A percentile compares a stretch with the other conserved stretches of the same genome.
Evolutionary conservation across 2,113 vertebrate genomes (phyloP).

Genomic region (Recurvirostra avosetta): DNA sequence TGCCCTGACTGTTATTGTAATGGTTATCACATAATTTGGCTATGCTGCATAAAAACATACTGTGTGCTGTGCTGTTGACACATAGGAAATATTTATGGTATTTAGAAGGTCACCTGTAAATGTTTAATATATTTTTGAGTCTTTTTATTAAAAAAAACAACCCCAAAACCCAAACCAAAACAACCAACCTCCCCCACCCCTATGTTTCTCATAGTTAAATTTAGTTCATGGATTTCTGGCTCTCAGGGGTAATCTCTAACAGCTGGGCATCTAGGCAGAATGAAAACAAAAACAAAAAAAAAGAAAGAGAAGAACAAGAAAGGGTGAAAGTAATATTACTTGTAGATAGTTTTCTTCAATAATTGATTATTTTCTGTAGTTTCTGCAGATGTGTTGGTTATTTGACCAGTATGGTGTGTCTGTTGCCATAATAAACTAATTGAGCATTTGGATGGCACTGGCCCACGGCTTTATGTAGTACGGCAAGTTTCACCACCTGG

Average conservation of each 20-base stretch:
- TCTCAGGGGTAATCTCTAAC: not conserved
- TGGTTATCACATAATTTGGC: not conserved
- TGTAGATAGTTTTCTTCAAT: constrained; percentile 60
- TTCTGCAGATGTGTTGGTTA: constrained; percentile 46
- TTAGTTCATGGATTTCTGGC: not conserved
- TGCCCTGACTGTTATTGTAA: not conserved
- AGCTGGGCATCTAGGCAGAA: not conserved
- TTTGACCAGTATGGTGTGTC: constrained; percentile 37
- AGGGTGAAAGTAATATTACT: constrained; percentile 7
- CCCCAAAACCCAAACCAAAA: not conserved
- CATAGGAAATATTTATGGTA: not conserved
- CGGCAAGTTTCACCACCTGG: not conserved
- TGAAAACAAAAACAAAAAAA: not conserved
- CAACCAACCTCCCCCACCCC: fast-evolving
- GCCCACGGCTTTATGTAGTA: not conserved
- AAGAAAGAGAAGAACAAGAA: not conserved
- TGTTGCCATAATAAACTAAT: constrained; percentile 74
- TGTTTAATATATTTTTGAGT: not conserved
- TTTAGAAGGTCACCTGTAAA: not conserved
- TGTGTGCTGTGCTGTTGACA: not conserved
- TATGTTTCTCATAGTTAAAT: not conserved
- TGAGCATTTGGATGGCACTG: constrained; percentile 51
- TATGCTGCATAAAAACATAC: not conserved
- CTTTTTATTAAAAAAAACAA: not conserved
- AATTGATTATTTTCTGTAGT: constrained; percentile 70